Conservation (phyloP, 2,888 invertebrate genomes). For the Vanessa cardui region DNA sequence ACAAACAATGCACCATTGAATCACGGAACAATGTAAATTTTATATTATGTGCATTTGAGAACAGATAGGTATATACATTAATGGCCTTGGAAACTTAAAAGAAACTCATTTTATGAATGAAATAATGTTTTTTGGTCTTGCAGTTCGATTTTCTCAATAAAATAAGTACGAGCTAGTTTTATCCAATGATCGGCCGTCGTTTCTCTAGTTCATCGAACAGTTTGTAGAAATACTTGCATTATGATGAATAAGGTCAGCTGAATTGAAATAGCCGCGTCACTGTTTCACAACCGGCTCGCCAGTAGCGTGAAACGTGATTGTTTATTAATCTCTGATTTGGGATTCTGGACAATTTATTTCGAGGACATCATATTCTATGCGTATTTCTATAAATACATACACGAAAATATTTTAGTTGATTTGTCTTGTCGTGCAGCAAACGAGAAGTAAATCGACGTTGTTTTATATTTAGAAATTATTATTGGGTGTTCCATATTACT, state of each 20-base stretch:
- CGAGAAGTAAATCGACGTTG: no score
- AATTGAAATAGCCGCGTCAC: slow-evolving; percentile 20
- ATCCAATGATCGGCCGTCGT: not conserved
- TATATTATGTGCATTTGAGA: slow-evolving; percentile 1
- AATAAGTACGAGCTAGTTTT: not conserved
- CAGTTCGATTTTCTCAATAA: no score
- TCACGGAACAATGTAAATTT: not conserved
- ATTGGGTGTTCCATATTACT: no score
- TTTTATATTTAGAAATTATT: no score
- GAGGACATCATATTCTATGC: not conserved
- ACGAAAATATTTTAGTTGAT: no score
- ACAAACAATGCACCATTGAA: slow-evolving; percentile 11
- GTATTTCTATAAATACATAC: no score
- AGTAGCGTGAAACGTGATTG: slow-evolving; percentile 5
- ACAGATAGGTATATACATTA: not conserved
- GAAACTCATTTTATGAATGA: no score
- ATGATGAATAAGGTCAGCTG: slow-evolving; percentile 12
- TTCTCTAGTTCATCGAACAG: slow-evolving; percentile 15
- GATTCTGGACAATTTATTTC: slow-evolving; percentile 11
- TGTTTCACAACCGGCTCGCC: slow-evolving; percentile 15
- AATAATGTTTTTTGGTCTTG: no score
- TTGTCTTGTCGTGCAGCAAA: no score
- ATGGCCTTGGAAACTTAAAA: no score
- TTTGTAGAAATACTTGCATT: slow-evolving; percentile 23
- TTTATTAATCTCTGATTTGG: slow-evolving; percentile 15